Base-by-base conservation (phyloP, 2,113 vertebrate species). In the Hoplias malabaricus region DNA sequence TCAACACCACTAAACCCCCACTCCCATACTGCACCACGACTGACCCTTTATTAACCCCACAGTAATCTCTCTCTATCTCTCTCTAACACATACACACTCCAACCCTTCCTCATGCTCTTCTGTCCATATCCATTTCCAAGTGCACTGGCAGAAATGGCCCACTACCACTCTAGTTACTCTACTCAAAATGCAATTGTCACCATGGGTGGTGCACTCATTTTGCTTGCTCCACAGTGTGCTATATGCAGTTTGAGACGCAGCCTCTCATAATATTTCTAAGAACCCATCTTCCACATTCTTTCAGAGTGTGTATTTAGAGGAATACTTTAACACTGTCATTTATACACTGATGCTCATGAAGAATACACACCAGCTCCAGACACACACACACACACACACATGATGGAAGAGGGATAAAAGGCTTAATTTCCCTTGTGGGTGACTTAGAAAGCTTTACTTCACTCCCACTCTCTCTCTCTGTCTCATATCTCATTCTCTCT, bases 401-500 rank as follows among this genome's bases (percentile, higher is more conserved):
- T 61, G 23, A 61, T 73, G 76, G 48, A 75, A 54, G 53, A 59
- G 34, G 48, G 46, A 67, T 57, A 67, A 77, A 78, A 48, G 36
- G 53, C 62, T 73, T 73, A 53, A 73, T 82, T 82, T 82, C 63
- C 67, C 23, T 9, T 69, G 42, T 69, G 67, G 63, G 65, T 61
- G 68, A 40, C 33, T 38, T 61, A 54, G 38, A 63, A 74, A 42
- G 42, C 38, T 73, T 73, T 42, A 40, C 69, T 46, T 70, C 2
- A 19, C 23, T 34, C 4, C 25, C 27, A 10, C 13, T 65, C 27
- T 48, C 12, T 48, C 76, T 77, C 27, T 75, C 38, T 8, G 19
- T 19, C 42, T 50, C 16, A 13, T 31, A 12, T 62, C 0, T 1
- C 11, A 27, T 11, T 68, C 12, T 68, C 65, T 42, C 23, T 46